A percentile compares a stretch with the other conserved stretches of the same genome.
Conservation (phyloP, 2,797 vertebrate species). For the Pygocentrus nattereri region DNA sequence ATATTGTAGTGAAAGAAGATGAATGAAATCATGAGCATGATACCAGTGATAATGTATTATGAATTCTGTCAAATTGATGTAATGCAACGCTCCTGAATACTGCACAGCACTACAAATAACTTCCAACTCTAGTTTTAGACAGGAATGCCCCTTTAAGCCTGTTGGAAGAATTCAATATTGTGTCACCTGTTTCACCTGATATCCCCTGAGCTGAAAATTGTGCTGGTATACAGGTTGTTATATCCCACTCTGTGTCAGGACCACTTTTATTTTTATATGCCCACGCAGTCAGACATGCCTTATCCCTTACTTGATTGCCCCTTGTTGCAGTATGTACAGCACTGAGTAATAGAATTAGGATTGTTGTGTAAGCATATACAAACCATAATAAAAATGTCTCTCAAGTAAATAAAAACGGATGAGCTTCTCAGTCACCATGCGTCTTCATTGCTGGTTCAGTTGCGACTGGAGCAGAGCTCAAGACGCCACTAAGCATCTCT, state of each 20-base stretch:
- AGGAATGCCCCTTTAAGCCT: neutral
- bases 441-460: neutral
- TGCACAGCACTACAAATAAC: neutral
- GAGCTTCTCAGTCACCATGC: neutral
- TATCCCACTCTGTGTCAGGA: neutral
- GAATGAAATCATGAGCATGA: too few species aligned
- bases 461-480: neutral
- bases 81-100: too few species aligned
- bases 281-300: neutral
- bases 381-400: neutral
- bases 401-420: neutral
- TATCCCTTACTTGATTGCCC: neutral
- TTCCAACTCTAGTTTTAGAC: too few species aligned
- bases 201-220: neutral
- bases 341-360: neutral
- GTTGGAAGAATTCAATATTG: neutral
- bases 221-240: neutral
- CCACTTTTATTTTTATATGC: neutral
- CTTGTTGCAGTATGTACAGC: neutral
- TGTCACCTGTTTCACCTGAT: neutral
- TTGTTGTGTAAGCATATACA: neutral
- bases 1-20: too few species aligned
- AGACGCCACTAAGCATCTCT: neutral
- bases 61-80: too few species aligned
- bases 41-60: too few species aligned